Percentiles rank a stretch among this genome's conserved stretches.
These are phyloP conservation scores for Plusia festucae DNA, from an alignment of 2,888 invertebrate genomes.

Conservation along the genomic window DNA sequence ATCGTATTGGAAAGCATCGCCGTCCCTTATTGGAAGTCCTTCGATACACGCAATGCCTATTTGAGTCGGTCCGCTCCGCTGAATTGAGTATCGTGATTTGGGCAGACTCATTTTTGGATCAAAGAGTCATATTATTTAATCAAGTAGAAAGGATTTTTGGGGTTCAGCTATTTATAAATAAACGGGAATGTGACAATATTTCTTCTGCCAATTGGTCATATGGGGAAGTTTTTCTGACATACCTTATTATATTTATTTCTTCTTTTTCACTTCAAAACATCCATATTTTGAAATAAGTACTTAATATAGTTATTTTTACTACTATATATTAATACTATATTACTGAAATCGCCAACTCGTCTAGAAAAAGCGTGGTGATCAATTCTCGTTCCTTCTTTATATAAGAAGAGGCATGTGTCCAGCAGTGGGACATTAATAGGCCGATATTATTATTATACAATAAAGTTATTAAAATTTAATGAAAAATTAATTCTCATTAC, in stretches of 20 bases:
- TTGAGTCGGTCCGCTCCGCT: conserved; percentile 74
- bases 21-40: conserved; percentile 77
- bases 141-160: conserved; percentile 56
- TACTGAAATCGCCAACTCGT: too few species aligned
- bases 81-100: conserved; percentile 61
- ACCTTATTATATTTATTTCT: not conserved
- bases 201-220: conserved; percentile 25
- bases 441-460: too few species aligned
- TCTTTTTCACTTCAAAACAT: not conserved
- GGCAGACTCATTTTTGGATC: conserved; percentile 62
- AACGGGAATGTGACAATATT: conserved; percentile 41
- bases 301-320: too few species aligned
- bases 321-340: too few species aligned
- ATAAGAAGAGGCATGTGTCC: too few species aligned
- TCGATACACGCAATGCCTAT: conserved; percentile 80
- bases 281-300: too few species aligned
- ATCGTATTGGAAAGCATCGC: conserved; percentile 67
- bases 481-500: conserved; percentile 24
- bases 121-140: conserved; percentile 61
- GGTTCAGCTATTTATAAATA: conserved; percentile 57
- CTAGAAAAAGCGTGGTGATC: too few species aligned
- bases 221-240: conserved; percentile 5
- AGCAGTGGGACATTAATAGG: too few species aligned
- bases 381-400: too few species aligned
- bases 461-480: too few species aligned